Conservation (phyloP, 2,113 vertebrate genomes). For the Trematocara variabile region DNA sequence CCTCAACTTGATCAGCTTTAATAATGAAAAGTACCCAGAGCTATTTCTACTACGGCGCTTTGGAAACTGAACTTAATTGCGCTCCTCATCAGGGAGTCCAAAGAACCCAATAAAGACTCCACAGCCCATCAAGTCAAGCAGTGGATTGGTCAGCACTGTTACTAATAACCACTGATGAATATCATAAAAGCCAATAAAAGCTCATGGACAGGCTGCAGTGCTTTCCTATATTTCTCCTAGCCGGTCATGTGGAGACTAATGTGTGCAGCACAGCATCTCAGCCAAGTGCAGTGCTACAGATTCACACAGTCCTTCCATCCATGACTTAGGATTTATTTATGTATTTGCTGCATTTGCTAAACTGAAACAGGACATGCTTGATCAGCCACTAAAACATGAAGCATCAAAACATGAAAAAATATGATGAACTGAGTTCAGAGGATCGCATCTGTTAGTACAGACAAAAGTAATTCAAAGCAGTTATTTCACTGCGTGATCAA, state of each 20-base stretch:
- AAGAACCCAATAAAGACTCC: conserved; percentile 43
- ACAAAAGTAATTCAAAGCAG: not conserved
- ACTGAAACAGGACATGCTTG: not conserved
- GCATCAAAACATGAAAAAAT: not conserved
- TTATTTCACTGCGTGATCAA: not conserved
- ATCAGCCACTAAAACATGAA: not conserved
- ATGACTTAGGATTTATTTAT: not conserved
- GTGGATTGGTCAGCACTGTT: conserved; percentile 55
- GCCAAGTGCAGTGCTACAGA: not conserved
- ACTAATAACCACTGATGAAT: conserved; percentile 54
- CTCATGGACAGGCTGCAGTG: conserved; percentile 32
- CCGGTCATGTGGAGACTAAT: conserved; percentile 41
- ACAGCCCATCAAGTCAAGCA: conserved; percentile 39
- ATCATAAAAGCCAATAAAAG: conserved; percentile 53
- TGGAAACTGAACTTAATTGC: not conserved
- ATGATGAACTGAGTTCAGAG: not conserved
- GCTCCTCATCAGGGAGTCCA: conserved; percentile 22
- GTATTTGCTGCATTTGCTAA: not conserved
- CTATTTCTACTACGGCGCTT: not conserved
- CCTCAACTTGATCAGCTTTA: not conserved
- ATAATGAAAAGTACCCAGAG: not conserved
- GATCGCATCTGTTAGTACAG: not conserved
- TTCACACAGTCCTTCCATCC: not conserved
- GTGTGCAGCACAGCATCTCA: conserved; percentile 32
- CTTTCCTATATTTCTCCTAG: conserved; percentile 27